Percentiles rank a stretch among this genome's conserved stretches.
Conservation (phyloP, 2,888 invertebrate species). For the Liposcelis brunnea region DNA sequence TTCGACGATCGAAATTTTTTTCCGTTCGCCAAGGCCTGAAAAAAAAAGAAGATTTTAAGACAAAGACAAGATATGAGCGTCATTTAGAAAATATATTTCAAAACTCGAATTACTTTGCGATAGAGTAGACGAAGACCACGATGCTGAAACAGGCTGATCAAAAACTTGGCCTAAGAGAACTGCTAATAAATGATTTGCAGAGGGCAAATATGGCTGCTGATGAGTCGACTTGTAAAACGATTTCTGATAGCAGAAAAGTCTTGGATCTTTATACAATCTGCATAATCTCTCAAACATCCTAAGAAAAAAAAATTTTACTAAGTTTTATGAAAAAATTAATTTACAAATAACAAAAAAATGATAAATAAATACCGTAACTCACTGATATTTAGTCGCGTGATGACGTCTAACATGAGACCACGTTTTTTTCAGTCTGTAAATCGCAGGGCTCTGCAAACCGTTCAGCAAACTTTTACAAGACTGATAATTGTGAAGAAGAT, state of each 20-base stretch:
- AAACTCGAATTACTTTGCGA: too few relatives aligned
- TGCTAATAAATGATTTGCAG: slow-evolving; percentile 29
- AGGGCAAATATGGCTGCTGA: slow-evolving; percentile 29
- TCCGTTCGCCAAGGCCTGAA: too few relatives aligned
- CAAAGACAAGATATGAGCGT: too few relatives aligned
- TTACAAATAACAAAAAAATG: too few relatives aligned
- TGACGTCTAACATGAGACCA: slow-evolving; percentile 33
- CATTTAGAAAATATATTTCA: too few relatives aligned
- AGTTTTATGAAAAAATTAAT: too few relatives aligned
- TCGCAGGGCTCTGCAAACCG: slow-evolving; percentile 34
- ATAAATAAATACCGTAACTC: too few relatives aligned
- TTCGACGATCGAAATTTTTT: too few relatives aligned
- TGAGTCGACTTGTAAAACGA: slow-evolving; percentile 26
- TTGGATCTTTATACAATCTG: slow-evolving; percentile 29
- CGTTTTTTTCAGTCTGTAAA: slow-evolving; percentile 30
- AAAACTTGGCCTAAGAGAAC: slow-evolving; percentile 27
- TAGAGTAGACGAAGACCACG: too few relatives aligned
- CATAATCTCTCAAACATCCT: slow-evolving; percentile 31
- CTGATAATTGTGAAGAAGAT: slow-evolving; percentile 33
- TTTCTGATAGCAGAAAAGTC: slow-evolving; percentile 25
- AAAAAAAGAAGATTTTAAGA: too few relatives aligned
- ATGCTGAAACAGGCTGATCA: slow-evolving; percentile 16
- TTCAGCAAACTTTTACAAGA: slow-evolving; percentile 32
- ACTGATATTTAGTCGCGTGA: slow-evolving; percentile 33
- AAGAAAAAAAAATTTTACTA: slow-evolving; percentile 14